A percentile compares a stretch with the other conserved stretches of the same genome.
Conservation (phyloP, 2,113 vertebrate species). For the Leiothrix lutea region DNA sequence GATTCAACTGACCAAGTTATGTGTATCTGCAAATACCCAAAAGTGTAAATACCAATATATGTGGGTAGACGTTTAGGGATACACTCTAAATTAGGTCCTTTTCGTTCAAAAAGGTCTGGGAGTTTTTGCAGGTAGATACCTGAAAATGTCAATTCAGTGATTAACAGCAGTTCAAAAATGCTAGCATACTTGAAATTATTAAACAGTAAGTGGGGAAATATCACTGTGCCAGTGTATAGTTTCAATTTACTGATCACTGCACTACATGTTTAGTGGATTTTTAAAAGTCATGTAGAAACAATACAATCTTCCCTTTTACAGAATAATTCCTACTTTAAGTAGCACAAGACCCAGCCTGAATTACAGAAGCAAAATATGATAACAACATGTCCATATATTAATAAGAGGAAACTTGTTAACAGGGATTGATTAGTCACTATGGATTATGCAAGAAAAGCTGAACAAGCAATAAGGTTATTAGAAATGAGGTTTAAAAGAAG, state of each 20-base stretch:
- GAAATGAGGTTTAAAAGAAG: neutral
- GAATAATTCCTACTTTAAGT: neutral
- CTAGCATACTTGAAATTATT: neutral
- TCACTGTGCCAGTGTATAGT: neutral
- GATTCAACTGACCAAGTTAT: neutral
- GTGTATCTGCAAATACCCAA: neutral
- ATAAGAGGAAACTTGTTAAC: neutral
- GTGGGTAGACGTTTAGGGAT: neutral
- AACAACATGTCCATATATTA: neutral
- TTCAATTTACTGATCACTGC: neutral
- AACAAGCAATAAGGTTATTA: neutral
- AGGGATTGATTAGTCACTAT: neutral
- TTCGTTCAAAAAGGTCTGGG: neutral
- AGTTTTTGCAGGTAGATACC: neutral
- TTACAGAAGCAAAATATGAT: neutral
- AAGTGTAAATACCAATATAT: neutral
- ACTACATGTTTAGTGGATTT: neutral
- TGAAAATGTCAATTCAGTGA: neutral
- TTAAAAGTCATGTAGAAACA: neutral
- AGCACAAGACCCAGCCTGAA: neutral
- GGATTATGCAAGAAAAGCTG: neutral
- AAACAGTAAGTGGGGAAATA: neutral
- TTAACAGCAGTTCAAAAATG: neutral
- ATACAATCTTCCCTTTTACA: neutral
- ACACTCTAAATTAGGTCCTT: neutral